Conservation (phyloP, 2,888 invertebrate species). For the Pyrgus malvae region DNA sequence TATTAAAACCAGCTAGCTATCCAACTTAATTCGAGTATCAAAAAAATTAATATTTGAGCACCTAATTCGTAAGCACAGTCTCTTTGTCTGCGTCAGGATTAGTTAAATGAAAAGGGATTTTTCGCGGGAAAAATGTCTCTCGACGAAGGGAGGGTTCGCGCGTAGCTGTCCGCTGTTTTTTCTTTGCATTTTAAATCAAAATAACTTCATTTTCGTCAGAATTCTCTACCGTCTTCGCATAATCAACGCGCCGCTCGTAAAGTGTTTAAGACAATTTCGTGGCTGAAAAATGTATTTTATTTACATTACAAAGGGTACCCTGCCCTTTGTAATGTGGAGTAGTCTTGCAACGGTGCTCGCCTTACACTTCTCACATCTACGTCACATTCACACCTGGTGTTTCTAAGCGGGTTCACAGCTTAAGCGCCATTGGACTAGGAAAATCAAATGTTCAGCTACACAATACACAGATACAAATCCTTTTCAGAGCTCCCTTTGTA, state of each 20-base stretch:
- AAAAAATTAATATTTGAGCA: conserved; percentile 42
- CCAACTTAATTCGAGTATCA: conserved; percentile 25
- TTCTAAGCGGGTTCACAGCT: conserved; percentile 12
- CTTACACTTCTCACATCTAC: background rate
- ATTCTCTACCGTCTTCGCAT: conserved; percentile 68
- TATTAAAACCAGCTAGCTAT: conserved; percentile 9
- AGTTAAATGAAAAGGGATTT: conserved; percentile 64
- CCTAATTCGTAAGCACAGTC: conserved; percentile 45
- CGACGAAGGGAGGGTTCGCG: conserved; percentile 42
- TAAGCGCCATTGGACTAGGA: conserved; percentile 12
- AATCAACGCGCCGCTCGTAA: conserved; percentile 64
- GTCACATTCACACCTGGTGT: conserved; percentile 26
- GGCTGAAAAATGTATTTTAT: conserved; percentile 46
- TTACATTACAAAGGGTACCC: conserved; percentile 51
- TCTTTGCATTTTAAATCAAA: conserved; percentile 76
- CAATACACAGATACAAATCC: conserved; percentile 12
- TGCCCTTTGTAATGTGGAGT: conserved; percentile 56
- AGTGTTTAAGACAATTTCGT: conserved; percentile 73
- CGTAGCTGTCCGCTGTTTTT: conserved; percentile 50
- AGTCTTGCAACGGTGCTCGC: background rate
- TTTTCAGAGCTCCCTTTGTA: conserved; percentile 20
- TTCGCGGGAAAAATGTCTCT: conserved; percentile 51
- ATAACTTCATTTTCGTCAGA: conserved; percentile 73
- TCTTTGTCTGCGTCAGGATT: conserved; percentile 54
- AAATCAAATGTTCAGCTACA: conserved; percentile 16